Conservation (phyloP, 2,888 invertebrate genomes). For the Sisyra terminalis region DNA sequence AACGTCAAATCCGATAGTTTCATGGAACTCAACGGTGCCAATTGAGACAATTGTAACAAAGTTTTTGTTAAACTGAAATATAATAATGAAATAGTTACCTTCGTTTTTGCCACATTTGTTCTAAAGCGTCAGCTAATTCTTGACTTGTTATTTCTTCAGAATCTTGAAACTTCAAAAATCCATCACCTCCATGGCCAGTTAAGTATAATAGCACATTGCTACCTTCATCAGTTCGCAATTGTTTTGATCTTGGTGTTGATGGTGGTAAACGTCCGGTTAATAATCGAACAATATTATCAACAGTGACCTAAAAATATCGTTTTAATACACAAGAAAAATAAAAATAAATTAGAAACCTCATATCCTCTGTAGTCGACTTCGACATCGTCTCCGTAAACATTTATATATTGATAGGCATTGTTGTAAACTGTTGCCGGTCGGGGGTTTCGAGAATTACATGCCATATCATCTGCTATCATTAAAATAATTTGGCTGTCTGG, state of each 20-base stretch:
- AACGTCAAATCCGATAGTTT: too few species aligned
- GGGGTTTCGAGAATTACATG: constrained; percentile 96
- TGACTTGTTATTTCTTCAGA: constrained; percentile 97
- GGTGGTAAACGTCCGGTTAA: constrained; percentile 85
- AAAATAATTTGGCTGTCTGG: constrained; percentile 97
- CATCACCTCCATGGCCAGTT: constrained; percentile 96
- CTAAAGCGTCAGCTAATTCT: constrained; percentile 94
- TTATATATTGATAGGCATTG: constrained; percentile 93
- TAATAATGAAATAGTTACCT: constrained; percentile 50
- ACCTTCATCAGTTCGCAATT: constrained; percentile 87
- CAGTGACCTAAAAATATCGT: constrained; percentile 56
- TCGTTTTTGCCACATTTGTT: constrained; percentile 99
- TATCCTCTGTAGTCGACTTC: constrained; percentile 96
- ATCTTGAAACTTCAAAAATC: constrained; percentile 98
- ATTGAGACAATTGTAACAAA: too few species aligned
- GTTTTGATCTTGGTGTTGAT: constrained; percentile 88
- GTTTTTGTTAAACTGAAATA: neutral
- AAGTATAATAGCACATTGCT: constrained; percentile 94
- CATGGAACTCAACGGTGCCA: too few species aligned
- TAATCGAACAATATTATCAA: constrained; percentile 94
- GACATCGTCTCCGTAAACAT: constrained; percentile 98
- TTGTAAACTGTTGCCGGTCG: constrained; percentile 96
- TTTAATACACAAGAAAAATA: constrained; percentile 2
- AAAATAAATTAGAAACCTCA: constrained; percentile 35
- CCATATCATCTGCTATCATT: constrained; percentile 99